Base-by-base conservation (phyloP, 1,140 invertebrate species). In the Penaeus chinensis region DNA sequence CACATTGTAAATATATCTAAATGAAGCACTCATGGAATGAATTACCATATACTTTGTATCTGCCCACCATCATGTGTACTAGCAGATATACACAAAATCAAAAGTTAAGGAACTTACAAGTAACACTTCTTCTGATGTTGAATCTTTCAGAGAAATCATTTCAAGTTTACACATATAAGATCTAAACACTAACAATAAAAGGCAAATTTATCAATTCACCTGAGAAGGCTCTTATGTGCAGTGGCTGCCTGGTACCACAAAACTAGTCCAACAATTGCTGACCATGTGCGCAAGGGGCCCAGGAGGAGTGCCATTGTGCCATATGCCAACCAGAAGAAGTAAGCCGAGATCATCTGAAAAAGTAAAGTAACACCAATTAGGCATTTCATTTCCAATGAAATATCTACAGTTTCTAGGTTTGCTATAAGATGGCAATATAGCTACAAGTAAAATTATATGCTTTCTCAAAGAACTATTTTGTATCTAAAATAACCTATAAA, bases 201-300 rank as follows among this genome's bases (percentile, higher is more conserved):
- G 8, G 11, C 0, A 61, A 69, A 66, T 20, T 66, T 66, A 22
- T 74, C 32, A 18, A 60, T 81, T 54, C 16, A 87, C 86, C 86
- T 87, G 18, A 87, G 74, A 42, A 82, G 19, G 27, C 83, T 60
- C 82, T 63, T 76, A 78, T 82, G 80, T 24, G 78, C 54, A 54
- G 86, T 87, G 18, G 86, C 37, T 32, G 93, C 92, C 81, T 93
- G 92, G 90, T 95, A 94, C 95, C 95, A 96, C 42, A 96, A 91
- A 66, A 94, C 91, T 22, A 95, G 82, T 89, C 94, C 95, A 85
- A 97, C 91, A 24, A 95, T 90, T 61, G 96, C 92, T 84, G 95
- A 96, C 95, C 96, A 97, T 3, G 96, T 96, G 89, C 96, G 93
- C 20, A 97, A 92, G 20, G 96, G 96, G 65, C 96, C 96, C 60